Base-by-base conservation (phyloP, 2,113 vertebrate species). In the Platysteira castanea region DNA sequence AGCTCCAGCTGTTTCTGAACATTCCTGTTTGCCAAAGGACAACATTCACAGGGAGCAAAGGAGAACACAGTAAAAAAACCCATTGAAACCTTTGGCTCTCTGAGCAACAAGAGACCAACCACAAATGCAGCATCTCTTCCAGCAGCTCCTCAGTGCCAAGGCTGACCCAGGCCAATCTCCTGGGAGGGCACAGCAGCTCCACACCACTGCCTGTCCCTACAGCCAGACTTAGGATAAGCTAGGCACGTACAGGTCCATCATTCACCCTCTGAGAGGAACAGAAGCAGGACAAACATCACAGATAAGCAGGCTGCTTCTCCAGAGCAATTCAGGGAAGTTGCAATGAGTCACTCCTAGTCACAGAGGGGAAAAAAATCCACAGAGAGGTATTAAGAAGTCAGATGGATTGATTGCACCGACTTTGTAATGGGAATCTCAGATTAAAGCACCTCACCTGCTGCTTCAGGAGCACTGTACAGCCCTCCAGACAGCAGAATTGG, bases 361-460 rank as follows among this genome's bases (percentile, higher is more conserved):
- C 35, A 17, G 53, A 15, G 33, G 7, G 18, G 8, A 1, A 41
- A 53, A 41, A 41, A 10, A 0, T 2, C 13, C 49, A 26, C 39
- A 13, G 6, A 6, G 3, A 56, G 35, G 24, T 44, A 21, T 87
- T 26, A 35, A 78, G 68, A 59, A 84, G 70, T 76, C 59, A 54
- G 78, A n/a, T 5, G 44, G 46, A 69, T 54, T 54, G 78, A 93
- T 49, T 79, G 56, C 61, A 65, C 67, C 61, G 44, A 69, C 53
- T 68, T 67, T 10, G 2, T 47, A 37, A 57, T 11, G 33, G 60
- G 69, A 71, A 39, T 71, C 57, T 67, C 9, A 6, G 53, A 90
- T 75, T 47, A 73, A 91, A 91, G 67, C 63, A 56, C n/a, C 89
- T 83, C 78, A 88, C 90, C 87, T 85, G 87, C 89, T 91, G 94